These are phyloP conservation scores for Sitophilus oryzae DNA, from an alignment of 1,140 invertebrate species.

Conservation along the genomic window DNA sequence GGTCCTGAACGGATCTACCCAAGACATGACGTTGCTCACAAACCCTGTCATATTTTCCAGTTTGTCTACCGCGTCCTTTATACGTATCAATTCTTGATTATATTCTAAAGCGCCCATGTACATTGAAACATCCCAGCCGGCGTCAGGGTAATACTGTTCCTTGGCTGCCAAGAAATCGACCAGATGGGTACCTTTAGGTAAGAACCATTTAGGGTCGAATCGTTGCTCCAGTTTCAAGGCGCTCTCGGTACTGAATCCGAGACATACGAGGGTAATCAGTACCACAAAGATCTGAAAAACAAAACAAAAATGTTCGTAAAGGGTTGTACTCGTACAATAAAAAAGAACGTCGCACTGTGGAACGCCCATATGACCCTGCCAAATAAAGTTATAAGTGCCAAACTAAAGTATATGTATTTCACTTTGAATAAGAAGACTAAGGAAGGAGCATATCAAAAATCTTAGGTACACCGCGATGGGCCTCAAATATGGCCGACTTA, in stretches of 20 bases:
- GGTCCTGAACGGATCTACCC: constrained; percentile 56
- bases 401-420: too few relatives aligned
- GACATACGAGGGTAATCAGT: constrained; percentile 51
- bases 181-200: constrained; percentile 65
- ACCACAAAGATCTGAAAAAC: constrained; percentile 49
- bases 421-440: too few relatives aligned
- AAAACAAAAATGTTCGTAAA: constrained; percentile 3
- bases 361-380: too few relatives aligned
- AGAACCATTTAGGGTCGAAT: constrained; percentile 74
- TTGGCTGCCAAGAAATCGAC: constrained; percentile 53
- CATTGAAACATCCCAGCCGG: constrained; percentile 59
- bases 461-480: too few relatives aligned
- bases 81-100: constrained; percentile 54
- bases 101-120: constrained; percentile 65
- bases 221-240: constrained; percentile 60
- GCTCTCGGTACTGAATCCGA: constrained; percentile 56
- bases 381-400: too few relatives aligned
- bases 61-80: constrained; percentile 50
- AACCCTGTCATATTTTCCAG: constrained; percentile 51
- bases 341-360: too few relatives aligned
- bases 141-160: constrained; percentile 56
- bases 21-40: constrained; percentile 53
- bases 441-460: too few relatives aligned
- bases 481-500: too few relatives aligned
- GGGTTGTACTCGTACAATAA: too few relatives aligned